phyloP scores from a whole-genome alignment of 2,888 invertebrate species.

The Leucania comma region DNA sequence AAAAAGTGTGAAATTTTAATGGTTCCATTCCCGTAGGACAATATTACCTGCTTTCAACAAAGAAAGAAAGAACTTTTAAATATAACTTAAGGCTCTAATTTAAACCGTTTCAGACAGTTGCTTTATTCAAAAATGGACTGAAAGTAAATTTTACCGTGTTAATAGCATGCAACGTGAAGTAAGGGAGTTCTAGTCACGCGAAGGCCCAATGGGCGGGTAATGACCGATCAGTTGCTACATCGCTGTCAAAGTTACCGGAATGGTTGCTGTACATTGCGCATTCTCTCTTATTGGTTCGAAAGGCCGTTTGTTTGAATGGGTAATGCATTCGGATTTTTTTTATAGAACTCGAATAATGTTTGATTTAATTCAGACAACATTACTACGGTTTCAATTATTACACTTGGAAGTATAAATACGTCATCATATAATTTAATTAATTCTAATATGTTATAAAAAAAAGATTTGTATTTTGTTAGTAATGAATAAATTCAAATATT shows the following conservation, averaged over 20 bases:
- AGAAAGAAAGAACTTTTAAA: slow-evolving; percentile 4
- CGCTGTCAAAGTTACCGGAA: slow-evolving; percentile 62
- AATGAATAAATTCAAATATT: too few species aligned
- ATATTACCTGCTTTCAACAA: too few species aligned
- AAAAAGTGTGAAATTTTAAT: too few species aligned
- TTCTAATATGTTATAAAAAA: too few species aligned
- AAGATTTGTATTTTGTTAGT: too few species aligned
- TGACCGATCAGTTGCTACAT: slow-evolving; percentile 62
- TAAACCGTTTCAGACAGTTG: slow-evolving; percentile 43
- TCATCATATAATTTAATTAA: too few species aligned
- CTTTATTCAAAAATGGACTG: slow-evolving; percentile 56
- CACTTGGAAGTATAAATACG: background rate
- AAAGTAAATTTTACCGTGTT: slow-evolving; percentile 57
- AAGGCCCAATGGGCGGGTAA: slow-evolving; percentile 62
- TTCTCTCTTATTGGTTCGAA: slow-evolving; percentile 36
- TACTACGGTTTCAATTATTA: background rate
- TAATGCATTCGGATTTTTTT: slow-evolving; percentile 16
- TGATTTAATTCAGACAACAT: background rate
- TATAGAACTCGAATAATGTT: background rate
- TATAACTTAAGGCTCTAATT: slow-evolving; percentile 36
- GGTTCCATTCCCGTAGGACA: too few species aligned
- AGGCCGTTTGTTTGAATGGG: slow-evolving; percentile 30
- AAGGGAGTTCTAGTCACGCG: slow-evolving; percentile 57
- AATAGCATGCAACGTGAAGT: slow-evolving; percentile 61
- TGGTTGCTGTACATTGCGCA: slow-evolving; percentile 54